Evolutionary conservation across 2,888 invertebrate genomes (phyloP), one percentile per base, ranked within the genome.

Genomic region (Antheraea assamensis): DNA sequence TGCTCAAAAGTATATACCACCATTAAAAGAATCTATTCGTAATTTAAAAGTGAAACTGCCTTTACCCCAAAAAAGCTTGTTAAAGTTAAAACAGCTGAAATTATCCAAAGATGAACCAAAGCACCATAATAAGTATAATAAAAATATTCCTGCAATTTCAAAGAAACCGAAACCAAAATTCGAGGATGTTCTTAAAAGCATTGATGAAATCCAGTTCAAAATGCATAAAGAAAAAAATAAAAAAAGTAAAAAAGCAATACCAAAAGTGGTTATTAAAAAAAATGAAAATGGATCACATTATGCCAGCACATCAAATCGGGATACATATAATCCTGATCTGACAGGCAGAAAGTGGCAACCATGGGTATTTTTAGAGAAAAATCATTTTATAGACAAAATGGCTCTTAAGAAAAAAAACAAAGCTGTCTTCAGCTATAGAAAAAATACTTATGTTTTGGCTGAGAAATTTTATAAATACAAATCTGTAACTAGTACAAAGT

Each of bases 291-390:
- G 95, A 70, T 92, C 94, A 49, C 95, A 95, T 81, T 95, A 95
- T 79, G 89, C 95, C 49, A 95, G 94, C 80, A 89, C 88, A 58
- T 80, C 88, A 73, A 82, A 85, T 75, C 88, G 86, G 76, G 80
- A 88, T 71, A 79, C 82, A 58, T 91, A 84, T 74, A 92, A 93
- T 80, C 95, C 95, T 30, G 95, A 95, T 77, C 82, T 95, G 77
- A 94, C 95, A 2, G 95, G 95, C 10, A 89, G 92, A 75, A 95
- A 94, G 79, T 95, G 95, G 95, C 95, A 95, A 82, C 95, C 95
- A 0, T 94, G 93, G 93, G 95, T 95, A 27, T 93, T 92, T 79
- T 80, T 95, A 75, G 93, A 93, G 76, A 94, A 92, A 86, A 91
- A 90, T 81, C 78, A 81, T 78, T 92, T 93, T 76, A 89, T 95